Percentiles rank a stretch among this genome's conserved stretches.
Evolutionary conservation across 2,113 vertebrate species (phyloP).

Genomic region (Saimiri boliviensis): DNA sequence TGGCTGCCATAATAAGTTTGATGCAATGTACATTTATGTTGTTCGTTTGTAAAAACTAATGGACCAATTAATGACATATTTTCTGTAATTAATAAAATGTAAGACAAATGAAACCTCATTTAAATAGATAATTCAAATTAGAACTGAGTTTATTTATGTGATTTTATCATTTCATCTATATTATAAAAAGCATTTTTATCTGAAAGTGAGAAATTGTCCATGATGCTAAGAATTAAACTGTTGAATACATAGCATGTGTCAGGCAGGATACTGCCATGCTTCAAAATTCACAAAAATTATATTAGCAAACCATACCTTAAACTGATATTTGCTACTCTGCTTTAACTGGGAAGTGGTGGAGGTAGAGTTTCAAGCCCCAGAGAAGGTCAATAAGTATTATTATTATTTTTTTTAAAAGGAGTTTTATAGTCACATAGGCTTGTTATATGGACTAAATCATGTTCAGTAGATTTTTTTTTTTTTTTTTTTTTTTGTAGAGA

Average conservation of each 20-base stretch:
- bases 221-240: background rate
- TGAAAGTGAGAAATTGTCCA: background rate
- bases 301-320: background rate
- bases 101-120: background rate
- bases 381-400: background rate
- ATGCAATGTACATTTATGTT: background rate
- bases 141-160: background rate
- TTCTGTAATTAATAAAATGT: background rate
- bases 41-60: background rate
- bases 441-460: background rate
- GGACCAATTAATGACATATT: background rate
- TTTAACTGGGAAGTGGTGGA: background rate
- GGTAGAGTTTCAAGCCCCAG: background rate
- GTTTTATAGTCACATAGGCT: background rate
- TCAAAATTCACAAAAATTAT: background rate
- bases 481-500: no score
- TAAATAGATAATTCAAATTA: background rate
- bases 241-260: background rate
- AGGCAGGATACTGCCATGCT: background rate
- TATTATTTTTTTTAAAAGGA: background rate
- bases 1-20: background rate
- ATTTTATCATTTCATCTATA: background rate
- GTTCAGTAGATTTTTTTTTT: background rate
- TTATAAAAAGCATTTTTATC: background rate
- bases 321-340: background rate